phyloP scores from a whole-genome alignment of 1,140 invertebrate genomes.

The Portunus trituberculatus region DNA sequence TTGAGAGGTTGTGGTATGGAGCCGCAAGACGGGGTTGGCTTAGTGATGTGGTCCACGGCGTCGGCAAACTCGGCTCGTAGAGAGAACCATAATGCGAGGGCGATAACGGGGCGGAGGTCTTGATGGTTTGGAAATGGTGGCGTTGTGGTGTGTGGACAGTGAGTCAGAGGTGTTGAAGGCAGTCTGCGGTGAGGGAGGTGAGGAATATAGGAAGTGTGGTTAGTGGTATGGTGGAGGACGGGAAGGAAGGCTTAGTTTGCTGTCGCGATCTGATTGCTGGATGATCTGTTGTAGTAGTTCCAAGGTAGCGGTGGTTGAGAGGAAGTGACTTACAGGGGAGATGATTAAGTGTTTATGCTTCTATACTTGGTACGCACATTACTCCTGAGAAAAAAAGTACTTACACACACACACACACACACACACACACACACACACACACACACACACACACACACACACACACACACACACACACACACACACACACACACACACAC shows the following conservation, averaged over 20 bases:
- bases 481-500: slow-evolving; percentile 24
- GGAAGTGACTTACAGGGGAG: too few relatives aligned
- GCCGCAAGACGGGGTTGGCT: background rate
- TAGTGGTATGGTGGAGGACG: background rate
- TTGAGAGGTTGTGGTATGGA: background rate
- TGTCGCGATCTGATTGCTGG: too few relatives aligned
- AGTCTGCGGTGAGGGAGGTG: background rate
- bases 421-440: slow-evolving; percentile 43
- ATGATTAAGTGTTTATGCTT: too few relatives aligned
- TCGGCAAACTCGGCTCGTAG: background rate
- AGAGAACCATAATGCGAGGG: background rate
- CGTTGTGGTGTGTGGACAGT: background rate
- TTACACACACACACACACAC: slow-evolving; percentile 22
- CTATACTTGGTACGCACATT: too few relatives aligned
- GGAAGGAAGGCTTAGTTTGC: background rate
- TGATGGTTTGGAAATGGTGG: background rate
- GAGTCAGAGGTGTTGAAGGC: background rate
- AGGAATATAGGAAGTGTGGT: background rate
- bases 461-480: slow-evolving; percentile 43
- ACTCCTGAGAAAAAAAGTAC: too few relatives aligned
- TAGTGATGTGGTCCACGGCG: background rate
- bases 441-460: slow-evolving; percentile 29
- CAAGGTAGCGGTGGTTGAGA: too few relatives aligned
- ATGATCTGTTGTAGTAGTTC: too few relatives aligned
- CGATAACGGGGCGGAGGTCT: background rate